Base-by-base conservation (phyloP, 2,888 invertebrate genomes). In the Tubulanus polymorphus region DNA sequence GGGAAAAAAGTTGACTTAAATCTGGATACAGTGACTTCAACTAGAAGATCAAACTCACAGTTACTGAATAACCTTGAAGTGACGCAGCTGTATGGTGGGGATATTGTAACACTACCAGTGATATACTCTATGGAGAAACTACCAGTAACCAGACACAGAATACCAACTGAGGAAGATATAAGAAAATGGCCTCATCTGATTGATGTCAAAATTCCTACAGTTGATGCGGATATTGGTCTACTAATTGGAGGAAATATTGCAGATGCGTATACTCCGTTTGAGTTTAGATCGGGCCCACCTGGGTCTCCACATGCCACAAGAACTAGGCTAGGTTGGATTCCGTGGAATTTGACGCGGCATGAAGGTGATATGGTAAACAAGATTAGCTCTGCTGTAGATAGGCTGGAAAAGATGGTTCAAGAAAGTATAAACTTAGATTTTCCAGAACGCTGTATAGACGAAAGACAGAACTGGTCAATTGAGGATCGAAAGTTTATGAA, bases 291-390 rank as follows among this genome's bases (percentile, higher is more conserved):
- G 3, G 61, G 61, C 12, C 56, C 54, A 6, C 48, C 52, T 47
- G 61, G 59, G 3, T 51, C 54, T 8, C 61, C 61, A 6, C 60
- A 61, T 49, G 61, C 61, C 8, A 50, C 55, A 6, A 55, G 35
- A 46, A 45, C 55, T 12, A n/a, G 26, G 3, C 47, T 55, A 12
- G 52, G 55, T 23, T 59, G 61, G 50, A 41, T 50, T 6, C 32
- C 27, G 18, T 50, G 50, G 50, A 50, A 50, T 41, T 29, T 50
- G 5, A 18, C 35, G 8, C 46, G 50, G 3, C 6, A 47, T 3
- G 27, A 37, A 25, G n/a, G 54, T n/a, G n/a, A n/a, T n/a, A n/a
- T n/a, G n/a, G n/a, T n/a, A n/a, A n/a, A n/a, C n/a, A n/a, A n/a
- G n/a, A n/a, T n/a, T n/a, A n/a, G n/a, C n/a, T n/a, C n/a, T n/a